Evolutionary conservation across 2,888 invertebrate species (phyloP).

Genomic region (Drosophila koepferae): DNA sequence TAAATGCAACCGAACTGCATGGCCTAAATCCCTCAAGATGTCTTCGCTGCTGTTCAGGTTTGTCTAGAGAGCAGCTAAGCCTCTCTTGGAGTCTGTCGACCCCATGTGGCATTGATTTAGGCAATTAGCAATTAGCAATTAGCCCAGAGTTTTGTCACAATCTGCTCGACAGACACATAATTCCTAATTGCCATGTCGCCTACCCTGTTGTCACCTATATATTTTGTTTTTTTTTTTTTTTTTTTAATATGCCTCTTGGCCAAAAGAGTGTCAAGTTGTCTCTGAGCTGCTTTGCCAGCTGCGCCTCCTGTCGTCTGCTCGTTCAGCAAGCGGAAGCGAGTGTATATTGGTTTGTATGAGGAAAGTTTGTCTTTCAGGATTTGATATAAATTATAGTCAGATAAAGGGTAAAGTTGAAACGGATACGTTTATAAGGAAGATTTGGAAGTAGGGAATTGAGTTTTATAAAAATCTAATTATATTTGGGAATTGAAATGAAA

Average conservation of each 20-base stretch:
- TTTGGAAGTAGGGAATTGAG: too few relatives aligned
- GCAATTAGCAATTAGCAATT: conserved; percentile 71
- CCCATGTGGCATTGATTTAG: conserved; percentile 64
- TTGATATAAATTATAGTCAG: too few relatives aligned
- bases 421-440: too few relatives aligned
- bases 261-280: neutral
- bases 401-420: too few relatives aligned
- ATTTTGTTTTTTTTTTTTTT: conserved; percentile 2
- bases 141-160: conserved; percentile 35
- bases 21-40: conserved; percentile 21
- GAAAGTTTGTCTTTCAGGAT: too few relatives aligned
- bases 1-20: conserved; percentile 72
- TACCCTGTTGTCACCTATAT: conserved; percentile 4
- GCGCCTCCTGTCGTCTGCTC: conserved; percentile 8
- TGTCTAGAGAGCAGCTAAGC: too few relatives aligned
- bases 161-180: conserved; percentile 18
- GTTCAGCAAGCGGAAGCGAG: neutral
- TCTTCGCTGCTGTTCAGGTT: conserved; percentile 2
- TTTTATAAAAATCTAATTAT: too few relatives aligned
- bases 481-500: too few relatives aligned
- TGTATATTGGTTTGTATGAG: neutral
- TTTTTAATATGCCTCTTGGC: conserved; percentile 27
- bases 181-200: conserved; percentile 21
- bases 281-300: conserved; percentile 16
- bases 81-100: neutral